Evolutionary conservation across 1,140 invertebrate genomes (phyloP), one percentile per base, ranked within the genome.

Genomic region (Oncopodura yosiiana): DNA sequence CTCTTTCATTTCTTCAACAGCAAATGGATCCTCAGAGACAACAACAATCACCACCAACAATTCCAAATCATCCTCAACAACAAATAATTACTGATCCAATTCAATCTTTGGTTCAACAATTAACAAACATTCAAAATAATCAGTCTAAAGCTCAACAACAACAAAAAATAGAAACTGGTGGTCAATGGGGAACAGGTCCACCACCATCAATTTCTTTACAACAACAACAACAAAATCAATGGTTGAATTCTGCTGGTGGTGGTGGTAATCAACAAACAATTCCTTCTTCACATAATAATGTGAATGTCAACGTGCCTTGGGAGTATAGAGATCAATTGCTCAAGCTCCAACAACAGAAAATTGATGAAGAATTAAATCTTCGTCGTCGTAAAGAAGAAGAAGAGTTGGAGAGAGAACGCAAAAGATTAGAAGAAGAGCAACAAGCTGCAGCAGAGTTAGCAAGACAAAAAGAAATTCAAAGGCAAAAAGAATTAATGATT

Each of bases 311-410:
- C n/a, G n/a, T n/a, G n/a, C n/a, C 36, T 2, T 64, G 62, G 62
- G 58, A 64, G n/a, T 58, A 58, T 27, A 52, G 53, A 23, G 58
- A 61, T 34, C 62, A 64, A 41, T 30, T 62, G 36, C 14, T 58
- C 9, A 62, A 57, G 26, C 29, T 49, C 18, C 60, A 58, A 37
- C 53, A 55, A 18, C 42, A 39, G 23, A 58, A 62, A 53, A 24
- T 59, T 39, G 62, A 72, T 68, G 67, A 70, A 69, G 65, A 69
- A 70, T 63, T 73, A 69, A 59, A 71, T 3, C 41, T 54, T 18
- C 37, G 57, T 27, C 45, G 54, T 23, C 19, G 53, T 16, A 51
- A 60, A 36, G 50, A 62, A 21, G 64, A 66, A 72, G 65, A 65
- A 49, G 64, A 61, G 19, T 41, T 57, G 14, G 32, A 56, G 21